Evolutionary conservation across 2,888 invertebrate species (phyloP).

Genomic region (Lithophane ornitopus): DNA sequence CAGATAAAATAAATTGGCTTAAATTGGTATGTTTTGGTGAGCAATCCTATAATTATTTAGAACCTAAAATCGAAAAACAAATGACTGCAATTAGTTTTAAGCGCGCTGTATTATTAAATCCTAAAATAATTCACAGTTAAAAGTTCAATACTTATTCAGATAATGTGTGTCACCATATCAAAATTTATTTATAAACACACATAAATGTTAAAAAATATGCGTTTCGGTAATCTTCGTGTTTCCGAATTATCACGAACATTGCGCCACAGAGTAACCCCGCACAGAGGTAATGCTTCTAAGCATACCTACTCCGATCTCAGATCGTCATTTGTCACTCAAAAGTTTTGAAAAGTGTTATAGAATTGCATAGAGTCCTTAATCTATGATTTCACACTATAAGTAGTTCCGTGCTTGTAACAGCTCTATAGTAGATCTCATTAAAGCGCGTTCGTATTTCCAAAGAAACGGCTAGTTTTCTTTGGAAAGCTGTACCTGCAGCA

Average conservation of each 20-base stretch:
- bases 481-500: slow-evolving; percentile 68
- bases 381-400: neutral
- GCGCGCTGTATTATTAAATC: neutral
- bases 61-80: neutral
- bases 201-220: neutral
- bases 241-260: neutral
- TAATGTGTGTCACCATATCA: neutral
- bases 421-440: neutral
- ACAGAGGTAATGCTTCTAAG: neutral
- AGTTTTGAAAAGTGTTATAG: neutral
- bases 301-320: neutral
- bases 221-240: neutral
- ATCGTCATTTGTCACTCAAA: neutral
- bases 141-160: neutral
- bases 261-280: neutral
- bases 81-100: neutral
- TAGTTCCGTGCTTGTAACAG: neutral
- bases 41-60: no score
- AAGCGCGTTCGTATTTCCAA: neutral
- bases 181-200: neutral
- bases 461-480: neutral
- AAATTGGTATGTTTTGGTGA: no score
- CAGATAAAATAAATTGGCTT: neutral
- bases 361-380: neutral
- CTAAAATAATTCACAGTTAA: neutral